phyloP scores from a whole-genome alignment of 2,797 vertebrate species.

The Leucoraja ocellata region DNA sequence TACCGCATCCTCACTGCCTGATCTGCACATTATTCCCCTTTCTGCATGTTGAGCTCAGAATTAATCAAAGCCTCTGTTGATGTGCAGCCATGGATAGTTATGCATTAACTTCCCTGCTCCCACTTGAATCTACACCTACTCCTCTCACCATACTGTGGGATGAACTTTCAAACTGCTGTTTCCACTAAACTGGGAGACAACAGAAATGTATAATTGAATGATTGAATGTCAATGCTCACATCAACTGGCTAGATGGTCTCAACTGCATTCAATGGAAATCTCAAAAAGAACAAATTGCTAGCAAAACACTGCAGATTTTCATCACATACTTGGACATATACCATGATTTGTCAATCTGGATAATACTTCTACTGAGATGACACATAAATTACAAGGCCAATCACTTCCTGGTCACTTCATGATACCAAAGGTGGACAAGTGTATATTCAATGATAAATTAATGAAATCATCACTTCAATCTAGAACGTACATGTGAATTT shows the following conservation, averaged over 20 bases:
- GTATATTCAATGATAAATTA: constrained; percentile 13
- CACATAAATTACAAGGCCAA: background rate
- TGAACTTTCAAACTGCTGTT: constrained; percentile 23
- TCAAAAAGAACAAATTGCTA: background rate
- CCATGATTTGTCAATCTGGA: background rate
- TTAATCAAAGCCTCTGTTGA: background rate
- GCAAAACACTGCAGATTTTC: background rate
- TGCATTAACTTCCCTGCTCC: background rate
- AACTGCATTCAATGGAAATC: background rate
- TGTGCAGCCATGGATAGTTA: background rate
- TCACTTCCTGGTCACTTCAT: background rate
- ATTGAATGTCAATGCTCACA: background rate
- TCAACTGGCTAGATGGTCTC: background rate
- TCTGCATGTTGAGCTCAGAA: background rate
- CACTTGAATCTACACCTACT: background rate
- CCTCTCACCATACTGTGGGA: background rate
- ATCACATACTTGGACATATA: background rate
- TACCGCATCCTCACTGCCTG: background rate
- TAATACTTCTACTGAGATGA: background rate
- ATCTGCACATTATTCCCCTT: background rate
- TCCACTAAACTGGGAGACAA: background rate
- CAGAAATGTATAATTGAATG: background rate
- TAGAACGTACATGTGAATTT: background rate
- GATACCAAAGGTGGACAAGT: background rate
- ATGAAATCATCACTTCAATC: background rate